Conservation (phyloP, 2,888 invertebrate species). For the Cremastinae sp. region DNA sequence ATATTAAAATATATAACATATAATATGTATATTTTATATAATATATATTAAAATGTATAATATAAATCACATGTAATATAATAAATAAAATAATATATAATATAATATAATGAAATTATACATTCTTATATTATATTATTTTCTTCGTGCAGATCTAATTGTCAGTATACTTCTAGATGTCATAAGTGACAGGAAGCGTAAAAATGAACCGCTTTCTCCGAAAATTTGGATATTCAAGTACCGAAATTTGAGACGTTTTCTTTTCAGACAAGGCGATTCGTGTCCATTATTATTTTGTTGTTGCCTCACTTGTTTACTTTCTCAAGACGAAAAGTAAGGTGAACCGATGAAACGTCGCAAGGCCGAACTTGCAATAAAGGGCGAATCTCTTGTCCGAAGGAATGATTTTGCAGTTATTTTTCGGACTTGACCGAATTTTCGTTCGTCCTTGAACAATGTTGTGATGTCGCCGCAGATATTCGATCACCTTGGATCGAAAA, state of each 20-base stretch:
- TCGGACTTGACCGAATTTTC: conserved; percentile 32
- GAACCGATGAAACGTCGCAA: conserved; percentile 1
- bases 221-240: not conserved
- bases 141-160: too few relatives aligned
- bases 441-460: conserved; percentile 9
- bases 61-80: too few relatives aligned
- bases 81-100: too few relatives aligned
- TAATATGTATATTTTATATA: too few relatives aligned
- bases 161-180: too few relatives aligned
- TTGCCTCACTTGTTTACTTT: not conserved
- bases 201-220: too few relatives aligned
- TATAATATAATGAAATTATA: too few relatives aligned
- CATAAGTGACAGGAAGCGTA: too few relatives aligned
- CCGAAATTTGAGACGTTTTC: not conserved
- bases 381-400: not conserved
- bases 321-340: not conserved
- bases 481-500: conserved; percentile 44
- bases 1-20: too few relatives aligned
- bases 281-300: not conserved
- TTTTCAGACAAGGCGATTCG: not conserved
- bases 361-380: conserved; percentile 19
- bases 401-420: not conserved
- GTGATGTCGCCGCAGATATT: not conserved
- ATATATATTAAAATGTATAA: too few relatives aligned
- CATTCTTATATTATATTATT: too few relatives aligned